phyloP scores from a whole-genome alignment of 2,797 vertebrate species.

The Acridotheres tristis region DNA sequence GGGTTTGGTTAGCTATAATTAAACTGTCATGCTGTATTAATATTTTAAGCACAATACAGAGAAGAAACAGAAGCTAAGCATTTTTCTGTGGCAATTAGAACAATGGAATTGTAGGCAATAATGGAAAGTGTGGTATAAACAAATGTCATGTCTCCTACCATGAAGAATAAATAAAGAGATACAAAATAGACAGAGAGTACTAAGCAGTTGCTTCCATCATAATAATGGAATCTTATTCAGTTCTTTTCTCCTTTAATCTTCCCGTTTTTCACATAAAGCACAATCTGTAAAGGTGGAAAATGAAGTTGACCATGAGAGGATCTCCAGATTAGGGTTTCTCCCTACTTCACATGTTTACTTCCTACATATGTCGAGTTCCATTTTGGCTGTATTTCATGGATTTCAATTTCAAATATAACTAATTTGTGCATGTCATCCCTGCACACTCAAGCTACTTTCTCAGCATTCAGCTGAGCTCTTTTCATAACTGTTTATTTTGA shows the following conservation, averaged over 20 bases:
- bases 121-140: constrained; percentile 18
- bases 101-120: constrained; percentile 6
- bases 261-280: constrained; percentile 24
- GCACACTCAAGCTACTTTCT: background rate
- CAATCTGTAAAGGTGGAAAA: constrained; percentile 51
- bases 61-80: background rate
- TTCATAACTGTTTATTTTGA: background rate
- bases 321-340: background rate
- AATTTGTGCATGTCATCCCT: background rate
- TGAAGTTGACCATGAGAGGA: constrained; percentile 17
- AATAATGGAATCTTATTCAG: constrained; percentile 37
- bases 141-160: constrained; percentile 47
- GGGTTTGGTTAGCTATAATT: background rate
- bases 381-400: background rate
- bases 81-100: constrained; percentile 13
- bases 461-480: background rate
- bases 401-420: background rate
- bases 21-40: background rate
- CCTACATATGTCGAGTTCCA: background rate
- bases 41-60: background rate
- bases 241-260: constrained; percentile 45
- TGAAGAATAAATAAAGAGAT: constrained; percentile 39
- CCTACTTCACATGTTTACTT: background rate
- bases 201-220: constrained; percentile 32
- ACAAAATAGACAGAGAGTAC: constrained; percentile 42